A percentile compares a stretch with the other conserved stretches of the same genome.
These are phyloP conservation scores for Oostethus manadensis DNA, from an alignment of 2,113 vertebrate genomes.

Conservation along the genomic window DNA sequence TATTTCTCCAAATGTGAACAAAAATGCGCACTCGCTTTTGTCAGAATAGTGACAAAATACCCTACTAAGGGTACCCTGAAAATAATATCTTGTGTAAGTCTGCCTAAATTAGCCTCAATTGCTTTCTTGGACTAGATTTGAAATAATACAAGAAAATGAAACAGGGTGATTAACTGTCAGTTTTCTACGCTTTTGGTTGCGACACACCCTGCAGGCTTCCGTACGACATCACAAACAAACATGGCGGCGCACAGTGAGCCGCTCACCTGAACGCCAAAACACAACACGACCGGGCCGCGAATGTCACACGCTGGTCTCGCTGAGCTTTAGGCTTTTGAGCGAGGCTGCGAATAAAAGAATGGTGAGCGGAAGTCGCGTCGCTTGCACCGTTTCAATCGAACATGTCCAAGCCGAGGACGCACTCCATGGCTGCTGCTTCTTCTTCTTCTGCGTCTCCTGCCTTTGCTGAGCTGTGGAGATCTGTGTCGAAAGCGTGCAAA, in stretches of 20 bases:
- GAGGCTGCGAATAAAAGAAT: neutral
- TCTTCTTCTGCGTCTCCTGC: neutral
- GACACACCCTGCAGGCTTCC: constrained; percentile 25
- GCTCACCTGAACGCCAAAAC: neutral
- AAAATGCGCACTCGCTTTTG: too few relatives aligned
- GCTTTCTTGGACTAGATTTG: too few relatives aligned
- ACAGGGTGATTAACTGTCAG: too few relatives aligned
- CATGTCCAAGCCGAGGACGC: constrained; percentile 41
- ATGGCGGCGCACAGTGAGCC: constrained; percentile 41
- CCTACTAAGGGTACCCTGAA: too few relatives aligned
- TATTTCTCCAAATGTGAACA: too few relatives aligned
- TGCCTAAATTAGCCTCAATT: neutral
- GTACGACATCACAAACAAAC: constrained; percentile 46
- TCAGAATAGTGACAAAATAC: too few relatives aligned
- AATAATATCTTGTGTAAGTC: neutral
- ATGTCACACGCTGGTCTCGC: too few relatives aligned
- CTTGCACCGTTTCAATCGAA: neutral
- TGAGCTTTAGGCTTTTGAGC: too few relatives aligned
- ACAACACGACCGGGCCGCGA: neutral
- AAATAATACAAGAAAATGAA: too few relatives aligned
- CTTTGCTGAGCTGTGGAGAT: constrained; percentile 39
- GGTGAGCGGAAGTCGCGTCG: neutral
- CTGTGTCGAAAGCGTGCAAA: constrained; percentile 19
- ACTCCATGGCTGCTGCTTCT: neutral
- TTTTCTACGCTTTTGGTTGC: neutral